Evolutionary conservation across 2,888 invertebrate genomes (phyloP).

Genomic region (Lepetodrilus schrolli): DNA sequence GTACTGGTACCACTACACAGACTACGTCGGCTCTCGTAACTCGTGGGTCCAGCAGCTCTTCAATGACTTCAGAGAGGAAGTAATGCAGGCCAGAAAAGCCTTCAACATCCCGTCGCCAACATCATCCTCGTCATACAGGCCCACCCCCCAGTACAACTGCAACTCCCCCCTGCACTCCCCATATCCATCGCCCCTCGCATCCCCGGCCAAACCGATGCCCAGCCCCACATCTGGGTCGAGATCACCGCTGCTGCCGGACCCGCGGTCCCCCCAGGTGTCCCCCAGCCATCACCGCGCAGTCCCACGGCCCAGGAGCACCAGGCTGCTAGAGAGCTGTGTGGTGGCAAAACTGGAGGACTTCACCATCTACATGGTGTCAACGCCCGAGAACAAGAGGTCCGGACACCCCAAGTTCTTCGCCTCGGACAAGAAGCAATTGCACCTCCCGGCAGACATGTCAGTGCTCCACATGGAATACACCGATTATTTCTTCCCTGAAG

Average conservation of each 20-base stretch:
- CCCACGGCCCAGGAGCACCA: constrained; percentile 47
- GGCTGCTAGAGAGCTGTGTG: constrained; percentile 91
- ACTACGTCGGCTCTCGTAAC: constrained; percentile 80
- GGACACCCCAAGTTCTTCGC: constrained; percentile 85
- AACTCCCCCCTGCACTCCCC: constrained; percentile 10
- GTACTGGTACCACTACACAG: constrained; percentile 91
- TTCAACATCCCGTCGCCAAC: constrained; percentile 47
- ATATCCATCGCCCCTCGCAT: constrained; percentile 24
- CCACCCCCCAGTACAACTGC: constrained; percentile 38
- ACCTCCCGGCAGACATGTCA: constrained; percentile 91
- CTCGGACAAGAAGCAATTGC: constrained; percentile 81
- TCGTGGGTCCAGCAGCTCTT: constrained; percentile 92
- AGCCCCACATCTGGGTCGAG: constrained; percentile 1
- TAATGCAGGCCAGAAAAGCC: constrained; percentile 76
- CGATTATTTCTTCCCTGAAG: constrained; percentile 92
- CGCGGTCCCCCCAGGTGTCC: constrained; percentile 38
- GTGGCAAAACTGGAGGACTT: constrained; percentile 93
- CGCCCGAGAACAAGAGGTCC: constrained; percentile 77
- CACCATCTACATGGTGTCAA: constrained; percentile 88
- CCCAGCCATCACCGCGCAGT: constrained; percentile 37
- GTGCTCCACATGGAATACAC: constrained; percentile 96
- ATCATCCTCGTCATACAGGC: constrained; percentile 53
- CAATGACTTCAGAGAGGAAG: constrained; percentile 85
- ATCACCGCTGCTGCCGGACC: not conserved
- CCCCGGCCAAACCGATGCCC: constrained; percentile 25